Evolutionary conservation across 1,140 invertebrate genomes (phyloP), one percentile per base, ranked within the genome.

Genomic region (Agrilus planipennis): DNA sequence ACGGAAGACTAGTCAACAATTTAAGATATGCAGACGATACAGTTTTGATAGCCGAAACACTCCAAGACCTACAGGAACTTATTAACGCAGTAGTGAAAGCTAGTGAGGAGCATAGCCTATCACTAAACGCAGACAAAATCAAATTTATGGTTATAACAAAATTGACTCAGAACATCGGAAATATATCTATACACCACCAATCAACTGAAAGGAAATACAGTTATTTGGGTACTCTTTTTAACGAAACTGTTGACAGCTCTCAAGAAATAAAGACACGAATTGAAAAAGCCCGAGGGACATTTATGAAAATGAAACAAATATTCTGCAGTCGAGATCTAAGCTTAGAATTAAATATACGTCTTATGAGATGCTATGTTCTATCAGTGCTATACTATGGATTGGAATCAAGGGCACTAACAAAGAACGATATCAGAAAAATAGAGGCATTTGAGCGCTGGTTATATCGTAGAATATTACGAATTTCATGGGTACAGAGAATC

Each of bases 11-110:
- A 4, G 47, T 52, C 14, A 42, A 44, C 16, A 52, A 52, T 38
- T 28, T 43, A 9, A 25, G 44, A 12, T 51, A 51, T 31, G 49
- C 47, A n/a, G 51, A 53, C 30, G 45, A 55, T 21, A 48, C 46
- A n/a, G 45, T 45, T 10, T 30, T 51, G 14, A 29, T 51, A 16
- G 49, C 46, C 32, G 35, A 41, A 27, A 45, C 21, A 5, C 16
- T 41, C n/a, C 27, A 41, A 41, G 28, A 29, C 15, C 3, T 29
- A 34, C 32, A 34, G 19, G 14, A 5, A 3, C 4, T 34, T 4
- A 17, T 34, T 9, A 34, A 34, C n/a, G 19, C 11, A 34, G 19
- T 34, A 20, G 16, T 17, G 11, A 15, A 6, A 5, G 16, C n/a
- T 5, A 15, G 32, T 20, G 32, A 34, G 11, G 32, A 34, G 11